A percentile compares a stretch with the other conserved stretches of the same genome.
These are phyloP conservation scores for Cochlearius cochlearius DNA, from an alignment of 2,113 vertebrate species.

Conservation along the genomic window DNA sequence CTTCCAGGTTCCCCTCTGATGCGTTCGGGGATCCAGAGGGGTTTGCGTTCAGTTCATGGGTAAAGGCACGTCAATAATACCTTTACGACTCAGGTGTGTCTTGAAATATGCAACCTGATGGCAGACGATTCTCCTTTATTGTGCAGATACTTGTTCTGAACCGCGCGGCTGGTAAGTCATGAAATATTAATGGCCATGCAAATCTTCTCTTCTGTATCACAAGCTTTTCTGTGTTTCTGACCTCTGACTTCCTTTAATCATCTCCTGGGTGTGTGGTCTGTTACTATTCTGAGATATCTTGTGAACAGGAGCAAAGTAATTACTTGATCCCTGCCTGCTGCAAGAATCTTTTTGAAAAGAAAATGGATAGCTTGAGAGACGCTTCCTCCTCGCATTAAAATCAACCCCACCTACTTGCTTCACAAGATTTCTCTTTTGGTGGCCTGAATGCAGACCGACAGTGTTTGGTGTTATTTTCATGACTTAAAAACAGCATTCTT, in stretches of 20 bases:
- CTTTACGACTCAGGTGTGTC: neutral
- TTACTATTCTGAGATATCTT: neutral
- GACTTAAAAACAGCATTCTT: neutral
- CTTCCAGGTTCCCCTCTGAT: neutral
- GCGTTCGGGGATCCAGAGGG: neutral
- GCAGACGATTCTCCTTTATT: neutral
- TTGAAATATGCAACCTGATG: neutral
- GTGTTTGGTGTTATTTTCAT: neutral
- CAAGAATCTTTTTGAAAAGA: neutral
- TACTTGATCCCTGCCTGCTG: slow-evolving; percentile 16
- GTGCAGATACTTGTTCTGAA: slow-evolving; percentile 20
- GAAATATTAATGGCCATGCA: slow-evolving; percentile 30
- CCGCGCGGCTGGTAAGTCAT: neutral
- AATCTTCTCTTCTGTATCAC: neutral
- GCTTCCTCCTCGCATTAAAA: neutral
- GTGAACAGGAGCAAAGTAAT: slow-evolving; percentile 13
- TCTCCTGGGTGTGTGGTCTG: slow-evolving; percentile 58
- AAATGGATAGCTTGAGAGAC: neutral
- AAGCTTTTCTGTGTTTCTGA: slow-evolving; percentile 5
- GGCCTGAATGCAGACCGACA: neutral
- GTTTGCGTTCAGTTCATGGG: neutral
- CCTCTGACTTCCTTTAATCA: slow-evolving; percentile 56
- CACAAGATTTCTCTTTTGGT: neutral
- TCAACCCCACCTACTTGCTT: neutral
- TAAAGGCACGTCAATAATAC: slow-evolving; percentile 8